Percentiles rank a stretch among this genome's conserved stretches.
Conservation (phyloP, 2,113 vertebrate species). For the Nycticryphes semicollaris region DNA sequence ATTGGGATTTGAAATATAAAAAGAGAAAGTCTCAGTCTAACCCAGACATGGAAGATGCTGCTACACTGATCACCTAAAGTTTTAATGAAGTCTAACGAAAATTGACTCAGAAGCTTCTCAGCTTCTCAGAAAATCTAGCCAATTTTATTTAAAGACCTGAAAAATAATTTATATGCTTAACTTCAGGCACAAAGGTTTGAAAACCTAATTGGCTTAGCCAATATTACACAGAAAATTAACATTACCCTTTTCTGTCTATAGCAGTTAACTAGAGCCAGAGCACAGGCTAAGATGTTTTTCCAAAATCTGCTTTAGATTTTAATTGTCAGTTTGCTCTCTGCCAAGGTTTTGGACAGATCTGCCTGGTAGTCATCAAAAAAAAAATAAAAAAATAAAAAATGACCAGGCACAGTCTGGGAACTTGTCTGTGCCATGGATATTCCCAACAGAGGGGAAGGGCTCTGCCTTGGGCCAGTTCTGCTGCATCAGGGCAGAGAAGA, state of each 20-base stretch:
- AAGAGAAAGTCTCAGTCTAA: conserved; percentile 4
- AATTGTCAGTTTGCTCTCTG: background rate
- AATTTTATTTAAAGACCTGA: conserved; percentile 44
- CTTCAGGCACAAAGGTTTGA: conserved; percentile 45
- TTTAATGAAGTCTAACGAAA: conserved; percentile 56
- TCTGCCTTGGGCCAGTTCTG: background rate
- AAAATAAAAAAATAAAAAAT: background rate
- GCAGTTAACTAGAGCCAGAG: background rate
- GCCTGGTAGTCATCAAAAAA: background rate
- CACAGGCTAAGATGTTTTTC: background rate
- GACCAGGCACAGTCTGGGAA: background rate
- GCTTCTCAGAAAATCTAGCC: background rate
- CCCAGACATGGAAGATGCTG: background rate
- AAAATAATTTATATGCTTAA: conserved; percentile 62
- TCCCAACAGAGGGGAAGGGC: background rate
- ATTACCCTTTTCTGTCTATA: background rate
- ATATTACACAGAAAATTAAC: background rate
- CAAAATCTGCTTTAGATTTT: background rate
- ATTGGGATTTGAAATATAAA: conserved; percentile 43
- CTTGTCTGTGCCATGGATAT: rapidly evolving
- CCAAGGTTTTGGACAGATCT: background rate
- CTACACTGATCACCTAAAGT: background rate
- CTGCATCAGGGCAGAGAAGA: background rate
- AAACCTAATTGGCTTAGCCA: conserved; percentile 28
- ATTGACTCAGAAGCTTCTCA: conserved; percentile 3